Evolutionary conservation across 2,888 invertebrate genomes (phyloP).

Genomic region (Muschampia plurimacula): DNA sequence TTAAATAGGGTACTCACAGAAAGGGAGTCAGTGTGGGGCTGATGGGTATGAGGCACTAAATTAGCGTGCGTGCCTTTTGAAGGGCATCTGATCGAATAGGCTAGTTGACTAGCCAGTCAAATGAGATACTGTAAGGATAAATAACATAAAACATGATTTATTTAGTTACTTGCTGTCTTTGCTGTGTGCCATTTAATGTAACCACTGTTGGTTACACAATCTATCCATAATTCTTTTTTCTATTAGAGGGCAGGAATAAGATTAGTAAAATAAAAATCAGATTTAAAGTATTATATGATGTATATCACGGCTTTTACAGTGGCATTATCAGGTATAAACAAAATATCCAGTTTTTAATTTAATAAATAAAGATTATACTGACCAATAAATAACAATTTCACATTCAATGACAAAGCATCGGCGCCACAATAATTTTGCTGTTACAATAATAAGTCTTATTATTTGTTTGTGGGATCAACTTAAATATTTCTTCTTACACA

Average conservation of each 20-base stretch:
- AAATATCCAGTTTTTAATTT: constrained; percentile 81
- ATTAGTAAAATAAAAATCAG: constrained; percentile 69
- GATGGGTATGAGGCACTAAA: no score
- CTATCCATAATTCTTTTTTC: background rate
- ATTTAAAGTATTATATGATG: constrained; percentile 83
- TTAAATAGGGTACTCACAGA: no score
- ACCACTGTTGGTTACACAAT: no score
- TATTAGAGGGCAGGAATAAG: background rate
- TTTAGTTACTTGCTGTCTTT: no score
- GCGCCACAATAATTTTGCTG: constrained; percentile 73
- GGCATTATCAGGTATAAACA: constrained; percentile 83
- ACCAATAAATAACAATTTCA: constrained; percentile 84
- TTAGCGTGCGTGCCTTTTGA: no score
- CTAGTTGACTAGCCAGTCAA: no score
- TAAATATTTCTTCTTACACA: constrained; percentile 77
- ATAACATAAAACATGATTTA: no score
- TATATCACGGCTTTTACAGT: constrained; percentile 86
- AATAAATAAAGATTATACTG: constrained; percentile 83
- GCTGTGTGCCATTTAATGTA: no score
- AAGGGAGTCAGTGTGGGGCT: no score
- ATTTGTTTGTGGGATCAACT: constrained; percentile 71
- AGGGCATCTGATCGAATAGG: no score
- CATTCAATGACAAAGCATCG: constrained; percentile 73
- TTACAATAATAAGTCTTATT: constrained; percentile 61
- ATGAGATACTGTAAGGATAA: no score